Base-by-base conservation (phyloP, 30 jellyfish, hydroid and myxozoan genomes). In the Hydractinia symbiolongicarpus region DNA sequence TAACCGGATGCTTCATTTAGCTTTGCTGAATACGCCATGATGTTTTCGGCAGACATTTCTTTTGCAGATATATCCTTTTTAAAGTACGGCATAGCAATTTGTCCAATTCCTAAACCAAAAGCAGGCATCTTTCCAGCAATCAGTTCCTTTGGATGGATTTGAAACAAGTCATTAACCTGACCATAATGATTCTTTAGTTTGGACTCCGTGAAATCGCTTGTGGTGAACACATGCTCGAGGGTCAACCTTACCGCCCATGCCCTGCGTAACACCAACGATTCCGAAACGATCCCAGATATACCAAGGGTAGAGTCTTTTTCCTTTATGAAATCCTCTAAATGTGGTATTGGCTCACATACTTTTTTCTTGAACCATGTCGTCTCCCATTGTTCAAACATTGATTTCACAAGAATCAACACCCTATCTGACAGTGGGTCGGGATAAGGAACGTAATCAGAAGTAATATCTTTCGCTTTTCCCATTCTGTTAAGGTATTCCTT, bases 91-190 rank as follows among this genome's bases (percentile, higher is more conserved):
- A 76, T 76, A 49, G 84, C 84, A 7, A 76, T 56, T 52, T 76
- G 84, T 49, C 84, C 84, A 76, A 76, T 61, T 15, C 84, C 84
- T 16, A 76, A 50, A 15, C 84, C 84, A 76, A 4, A 76, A 52
- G 19, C 78, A 50, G 84, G 84, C 75, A 76, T 76, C 76, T 76
- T 76, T 9, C 84, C 84, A 19, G 84, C 84, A 6, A 76, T 8
- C 19, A 76, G 49, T 16, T 76, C 84, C 9, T 55, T 15, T 5
- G 84, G 84, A 51, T 16, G 52, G 76, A 76, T 56, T 76, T 50
- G 78, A 55, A 76, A 76, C 52, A 61, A 16, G 21, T 76, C 84
- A 16, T 76, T 52, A 15, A 17, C 76, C 44, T 49, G 79, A 51
- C 84, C 84, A 76, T 76, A 76, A 44, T 78, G 55, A 50, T 51